These are phyloP conservation scores for Dermatemys mawii DNA, from an alignment of 2,113 vertebrate genomes.

Conservation along the genomic window DNA sequence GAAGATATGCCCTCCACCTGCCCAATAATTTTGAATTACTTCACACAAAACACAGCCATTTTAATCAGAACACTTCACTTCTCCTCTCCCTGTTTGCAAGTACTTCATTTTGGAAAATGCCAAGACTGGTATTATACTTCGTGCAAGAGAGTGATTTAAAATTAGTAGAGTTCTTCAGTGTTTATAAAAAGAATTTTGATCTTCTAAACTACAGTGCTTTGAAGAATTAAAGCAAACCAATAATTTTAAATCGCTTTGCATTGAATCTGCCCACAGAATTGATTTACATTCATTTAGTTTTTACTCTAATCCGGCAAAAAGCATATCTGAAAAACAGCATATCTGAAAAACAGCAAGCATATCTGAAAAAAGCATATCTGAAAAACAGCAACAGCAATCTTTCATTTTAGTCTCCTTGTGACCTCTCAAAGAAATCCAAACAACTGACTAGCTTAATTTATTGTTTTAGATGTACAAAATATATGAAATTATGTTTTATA, in stretches of 20 bases:
- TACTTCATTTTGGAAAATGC: not conserved
- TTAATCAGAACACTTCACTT: not conserved
- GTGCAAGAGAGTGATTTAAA: not conserved
- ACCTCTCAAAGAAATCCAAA: conserved; percentile 42
- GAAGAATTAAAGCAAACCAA: conserved; percentile 10
- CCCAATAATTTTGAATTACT: not conserved
- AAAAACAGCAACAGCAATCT: conserved; percentile 16
- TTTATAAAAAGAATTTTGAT: conserved; percentile 11
- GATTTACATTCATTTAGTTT: conserved; percentile 14
- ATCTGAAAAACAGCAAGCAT: too few relatives aligned
- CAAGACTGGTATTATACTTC: not conserved
- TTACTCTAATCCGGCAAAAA: conserved; percentile 45
- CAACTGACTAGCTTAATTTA: conserved; percentile 4
- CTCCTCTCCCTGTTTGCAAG: not conserved
- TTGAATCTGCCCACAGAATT: not conserved
- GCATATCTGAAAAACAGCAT: not conserved
- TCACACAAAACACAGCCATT: not conserved
- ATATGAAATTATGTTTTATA: not conserved
- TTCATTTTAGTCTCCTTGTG: conserved; percentile 29
- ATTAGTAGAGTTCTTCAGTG: not conserved
- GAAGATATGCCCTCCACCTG: not conserved
- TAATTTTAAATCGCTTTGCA: conserved; percentile 25
- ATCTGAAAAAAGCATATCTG: conserved; percentile 17
- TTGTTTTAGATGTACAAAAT: not conserved
- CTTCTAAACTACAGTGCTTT: conserved; percentile 6